Conservation (phyloP, 2,113 vertebrate genomes). For the Hiodon tergisus region DNA sequence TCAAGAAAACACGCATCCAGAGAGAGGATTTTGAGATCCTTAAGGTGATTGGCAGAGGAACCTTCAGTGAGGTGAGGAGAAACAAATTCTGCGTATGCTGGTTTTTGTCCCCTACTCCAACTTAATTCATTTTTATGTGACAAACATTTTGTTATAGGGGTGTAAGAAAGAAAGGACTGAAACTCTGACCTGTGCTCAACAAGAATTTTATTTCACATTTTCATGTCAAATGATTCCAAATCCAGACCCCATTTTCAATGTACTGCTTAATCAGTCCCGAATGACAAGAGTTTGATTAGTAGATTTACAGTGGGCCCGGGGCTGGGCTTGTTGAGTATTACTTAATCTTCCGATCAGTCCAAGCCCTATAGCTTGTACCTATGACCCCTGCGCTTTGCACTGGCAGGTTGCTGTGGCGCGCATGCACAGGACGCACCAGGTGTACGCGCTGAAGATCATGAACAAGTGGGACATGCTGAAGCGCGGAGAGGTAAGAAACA, state of each 20-base stretch:
- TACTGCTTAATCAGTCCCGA: too few relatives aligned
- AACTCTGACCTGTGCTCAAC: too few relatives aligned
- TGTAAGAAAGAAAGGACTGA: too few relatives aligned
- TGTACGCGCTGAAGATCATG: slow-evolving; percentile 82
- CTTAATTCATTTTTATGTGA: background rate
- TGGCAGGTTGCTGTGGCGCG: slow-evolving; percentile 72
- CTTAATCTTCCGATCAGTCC: background rate
- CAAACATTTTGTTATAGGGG: background rate
- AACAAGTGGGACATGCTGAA: slow-evolving; percentile 84
- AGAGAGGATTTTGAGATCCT: slow-evolving; percentile 77
- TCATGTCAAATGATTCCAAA: too few relatives aligned
- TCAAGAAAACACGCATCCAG: slow-evolving; percentile 68
- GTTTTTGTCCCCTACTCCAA: background rate
- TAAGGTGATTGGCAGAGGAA: slow-evolving; percentile 81
- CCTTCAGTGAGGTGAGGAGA: slow-evolving; percentile 77
- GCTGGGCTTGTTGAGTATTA: too few relatives aligned
- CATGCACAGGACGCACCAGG: slow-evolving; percentile 65
- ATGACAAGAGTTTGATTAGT: too few relatives aligned
- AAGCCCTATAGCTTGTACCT: background rate
- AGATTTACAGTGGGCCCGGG: too few relatives aligned
- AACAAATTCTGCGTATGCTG: background rate
- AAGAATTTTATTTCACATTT: too few relatives aligned
- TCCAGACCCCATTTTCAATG: too few relatives aligned
- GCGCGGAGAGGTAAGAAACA: slow-evolving; percentile 65
- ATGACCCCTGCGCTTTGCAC: background rate